phyloP scores from a whole-genome alignment of 2,113 vertebrate genomes.

The Gymnorhina tibicen region DNA sequence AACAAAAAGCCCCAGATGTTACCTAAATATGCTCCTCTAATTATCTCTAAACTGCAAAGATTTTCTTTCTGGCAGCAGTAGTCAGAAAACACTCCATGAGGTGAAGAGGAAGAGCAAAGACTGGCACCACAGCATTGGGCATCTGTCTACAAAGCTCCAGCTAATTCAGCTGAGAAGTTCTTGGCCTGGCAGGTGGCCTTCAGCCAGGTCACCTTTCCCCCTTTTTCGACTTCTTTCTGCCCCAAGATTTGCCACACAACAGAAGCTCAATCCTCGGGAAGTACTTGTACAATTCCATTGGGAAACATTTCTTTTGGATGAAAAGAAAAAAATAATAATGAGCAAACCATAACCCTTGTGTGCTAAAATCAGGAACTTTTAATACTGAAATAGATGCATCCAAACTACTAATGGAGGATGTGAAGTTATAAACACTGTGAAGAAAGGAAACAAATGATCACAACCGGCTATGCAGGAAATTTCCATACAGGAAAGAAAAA shows the following conservation, averaged over 20 bases:
- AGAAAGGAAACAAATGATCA: not conserved
- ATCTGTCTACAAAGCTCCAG: not conserved
- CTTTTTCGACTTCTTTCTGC: not conserved
- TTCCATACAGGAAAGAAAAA: not conserved
- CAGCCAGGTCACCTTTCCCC: not conserved
- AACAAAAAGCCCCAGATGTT: not conserved
- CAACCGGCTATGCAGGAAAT: not conserved
- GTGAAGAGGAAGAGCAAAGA: not conserved
- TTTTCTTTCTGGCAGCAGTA: not conserved
- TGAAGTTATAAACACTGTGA: not conserved
- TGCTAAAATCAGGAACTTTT: not conserved
- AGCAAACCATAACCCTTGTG: not conserved
- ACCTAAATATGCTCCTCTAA: not conserved
- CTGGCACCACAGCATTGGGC: not conserved
- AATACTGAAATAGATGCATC: not conserved
- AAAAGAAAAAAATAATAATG: not conserved
- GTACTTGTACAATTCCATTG: not conserved
- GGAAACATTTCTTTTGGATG: not conserved
- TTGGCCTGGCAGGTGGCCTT: accelerated
- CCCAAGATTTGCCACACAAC: not conserved
- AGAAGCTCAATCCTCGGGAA: not conserved
- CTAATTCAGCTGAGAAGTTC: not conserved
- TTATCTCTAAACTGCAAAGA: not conserved
- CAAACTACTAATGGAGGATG: not conserved
- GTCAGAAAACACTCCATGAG: not conserved